Percentiles rank a stretch among this genome's conserved stretches.
Conservation (phyloP, 2,113 vertebrate genomes). For the Cyanoderma ruficeps region DNA sequence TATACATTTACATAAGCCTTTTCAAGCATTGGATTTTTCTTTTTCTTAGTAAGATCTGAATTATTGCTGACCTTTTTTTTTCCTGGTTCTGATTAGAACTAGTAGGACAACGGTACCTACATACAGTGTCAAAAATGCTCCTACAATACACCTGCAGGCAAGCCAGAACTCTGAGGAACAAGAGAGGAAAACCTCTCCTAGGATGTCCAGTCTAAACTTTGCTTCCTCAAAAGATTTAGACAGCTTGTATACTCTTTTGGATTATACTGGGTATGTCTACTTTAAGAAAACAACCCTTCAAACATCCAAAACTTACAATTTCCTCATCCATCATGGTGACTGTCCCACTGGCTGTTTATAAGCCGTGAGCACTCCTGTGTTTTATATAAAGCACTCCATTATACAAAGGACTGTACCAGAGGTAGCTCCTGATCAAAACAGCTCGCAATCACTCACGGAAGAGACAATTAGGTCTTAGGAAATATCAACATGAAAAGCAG, state of each 20-base stretch:
- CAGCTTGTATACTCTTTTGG: neutral
- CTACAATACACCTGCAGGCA: neutral
- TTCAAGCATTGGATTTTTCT: neutral
- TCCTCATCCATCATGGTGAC: neutral
- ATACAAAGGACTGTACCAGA: neutral
- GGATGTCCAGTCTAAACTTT: neutral
- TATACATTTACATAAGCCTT: neutral
- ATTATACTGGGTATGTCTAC: neutral
- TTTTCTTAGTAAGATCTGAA: neutral
- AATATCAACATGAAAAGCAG: neutral
- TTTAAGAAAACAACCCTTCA: neutral
- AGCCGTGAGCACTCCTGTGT: neutral
- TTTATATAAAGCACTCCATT: neutral
- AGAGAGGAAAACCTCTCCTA: neutral
- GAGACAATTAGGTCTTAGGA: neutral
- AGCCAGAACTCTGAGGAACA: neutral
- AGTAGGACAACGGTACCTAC: neutral
- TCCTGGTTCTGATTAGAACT: neutral
- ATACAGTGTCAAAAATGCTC: rapidly evolving
- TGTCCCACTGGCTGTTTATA: neutral
- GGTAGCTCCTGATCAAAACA: neutral
- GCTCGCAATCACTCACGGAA: neutral
- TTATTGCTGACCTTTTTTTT: neutral
- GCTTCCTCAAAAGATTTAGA: neutral
- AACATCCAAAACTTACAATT: neutral